Percentiles rank a stretch among this genome's conserved stretches.
These are phyloP conservation scores for Mercenaria mercenaria DNA, from an alignment of 1,140 invertebrate genomes.

Conservation along the genomic window DNA sequence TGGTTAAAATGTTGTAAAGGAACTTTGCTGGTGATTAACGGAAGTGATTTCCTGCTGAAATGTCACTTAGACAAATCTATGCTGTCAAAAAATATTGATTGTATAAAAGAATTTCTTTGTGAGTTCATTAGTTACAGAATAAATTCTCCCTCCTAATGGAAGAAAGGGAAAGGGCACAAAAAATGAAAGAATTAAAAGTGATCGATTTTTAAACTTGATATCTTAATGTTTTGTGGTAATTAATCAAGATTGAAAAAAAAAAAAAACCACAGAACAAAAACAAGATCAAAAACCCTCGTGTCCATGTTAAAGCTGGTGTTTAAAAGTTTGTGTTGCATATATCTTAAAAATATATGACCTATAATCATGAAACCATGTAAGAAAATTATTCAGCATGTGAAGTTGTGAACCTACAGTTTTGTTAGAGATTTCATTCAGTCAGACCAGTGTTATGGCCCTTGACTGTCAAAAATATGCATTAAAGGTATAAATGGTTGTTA, in stretches of 20 bases:
- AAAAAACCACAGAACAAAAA: too few species aligned
- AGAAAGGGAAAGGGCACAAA: background rate
- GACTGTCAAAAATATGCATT: too few species aligned
- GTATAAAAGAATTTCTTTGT: constrained; percentile 21
- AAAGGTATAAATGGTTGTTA: too few species aligned
- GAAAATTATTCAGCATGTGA: too few species aligned
- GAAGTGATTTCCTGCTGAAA: constrained; percentile 32
- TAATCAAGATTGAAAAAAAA: background rate
- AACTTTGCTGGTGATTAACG: constrained; percentile 5
- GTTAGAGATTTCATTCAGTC: too few species aligned
- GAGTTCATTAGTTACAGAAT: constrained; percentile 17
- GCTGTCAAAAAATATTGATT: constrained; percentile 54
- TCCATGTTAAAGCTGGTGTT: too few species aligned
- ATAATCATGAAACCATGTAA: too few species aligned
- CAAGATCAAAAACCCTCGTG: too few species aligned
- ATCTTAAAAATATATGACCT: too few species aligned
- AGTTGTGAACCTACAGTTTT: too few species aligned
- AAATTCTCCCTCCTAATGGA: background rate
- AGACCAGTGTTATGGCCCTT: too few species aligned
- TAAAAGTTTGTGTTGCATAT: too few species aligned
- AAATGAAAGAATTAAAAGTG: background rate
- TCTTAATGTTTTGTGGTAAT: background rate
- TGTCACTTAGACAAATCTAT: constrained; percentile 34
- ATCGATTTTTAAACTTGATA: background rate
- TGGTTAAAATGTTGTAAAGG: background rate